Conservation (phyloP, 2,797 vertebrate genomes). For the Neoniphon sammara region DNA sequence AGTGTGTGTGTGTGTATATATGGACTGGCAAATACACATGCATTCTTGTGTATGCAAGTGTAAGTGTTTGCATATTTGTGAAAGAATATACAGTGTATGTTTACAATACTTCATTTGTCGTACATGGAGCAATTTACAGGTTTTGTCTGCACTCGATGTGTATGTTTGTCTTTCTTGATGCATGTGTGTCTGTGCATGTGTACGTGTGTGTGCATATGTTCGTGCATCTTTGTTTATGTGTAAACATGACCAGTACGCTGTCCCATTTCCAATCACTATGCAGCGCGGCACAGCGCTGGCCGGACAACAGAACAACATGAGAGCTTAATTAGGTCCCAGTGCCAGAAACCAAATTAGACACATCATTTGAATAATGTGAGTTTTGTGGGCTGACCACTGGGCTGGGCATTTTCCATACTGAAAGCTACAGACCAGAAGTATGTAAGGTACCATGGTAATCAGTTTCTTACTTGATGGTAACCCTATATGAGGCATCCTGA, state of each 20-base stretch:
- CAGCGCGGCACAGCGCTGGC: conserved; percentile 1
- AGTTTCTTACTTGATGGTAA: too few species aligned
- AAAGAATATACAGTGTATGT: too few species aligned
- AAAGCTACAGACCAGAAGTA: neutral
- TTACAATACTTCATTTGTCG: too few species aligned
- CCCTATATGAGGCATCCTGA: too few species aligned
- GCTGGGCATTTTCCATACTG: neutral
- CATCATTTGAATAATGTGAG: neutral
- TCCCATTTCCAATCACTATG: neutral
- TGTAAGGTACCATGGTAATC: too few species aligned
- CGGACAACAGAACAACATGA: conserved; percentile 1
- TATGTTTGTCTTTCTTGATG: neutral
- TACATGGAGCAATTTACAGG: too few species aligned
- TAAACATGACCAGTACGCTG: conserved; percentile 3
- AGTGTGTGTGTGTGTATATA: neutral
- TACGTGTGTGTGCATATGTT: neutral
- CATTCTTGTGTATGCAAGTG: neutral
- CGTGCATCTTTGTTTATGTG: neutral
- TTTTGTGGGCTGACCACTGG: neutral
- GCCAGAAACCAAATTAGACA: conserved; percentile 5
- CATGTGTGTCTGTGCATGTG: neutral
- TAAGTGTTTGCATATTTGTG: conserved; percentile 1
- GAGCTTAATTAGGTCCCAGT: conserved; percentile 4
- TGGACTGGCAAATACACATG: too few species aligned
- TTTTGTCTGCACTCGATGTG: neutral